phyloP scores from a whole-genome alignment of 1,140 invertebrate species.

The Calosoma granatense region DNA sequence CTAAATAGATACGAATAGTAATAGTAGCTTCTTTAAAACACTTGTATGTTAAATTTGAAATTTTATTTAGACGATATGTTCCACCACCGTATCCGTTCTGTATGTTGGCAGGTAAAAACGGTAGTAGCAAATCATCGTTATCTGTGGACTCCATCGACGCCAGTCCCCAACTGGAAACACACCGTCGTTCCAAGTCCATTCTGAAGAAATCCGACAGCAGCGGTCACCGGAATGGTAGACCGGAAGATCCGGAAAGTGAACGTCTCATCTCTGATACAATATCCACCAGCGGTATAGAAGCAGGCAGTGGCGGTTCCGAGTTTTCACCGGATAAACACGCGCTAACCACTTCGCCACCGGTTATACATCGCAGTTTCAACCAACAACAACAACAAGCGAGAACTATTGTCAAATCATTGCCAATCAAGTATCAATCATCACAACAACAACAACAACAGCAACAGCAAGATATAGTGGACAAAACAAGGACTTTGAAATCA shows the following conservation, averaged over 20 bases:
- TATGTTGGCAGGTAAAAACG: conserved; percentile 47
- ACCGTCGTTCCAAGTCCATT: conserved; percentile 62
- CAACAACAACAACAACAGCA: too few relatives aligned
- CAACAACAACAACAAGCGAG: too few relatives aligned
- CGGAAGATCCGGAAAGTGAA: conserved; percentile 62
- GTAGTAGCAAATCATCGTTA: conserved; percentile 55
- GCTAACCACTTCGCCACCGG: conserved; percentile 29
- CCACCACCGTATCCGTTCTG: too few relatives aligned
- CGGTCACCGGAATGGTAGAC: conserved; percentile 29
- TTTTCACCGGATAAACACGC: conserved; percentile 34
- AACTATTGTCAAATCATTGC: conserved; percentile 25
- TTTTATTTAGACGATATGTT: too few relatives aligned
- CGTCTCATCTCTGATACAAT: conserved; percentile 58
- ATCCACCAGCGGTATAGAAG: conserved; percentile 31
- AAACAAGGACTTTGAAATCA: conserved; percentile 21
- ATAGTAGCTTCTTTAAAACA: too few relatives aligned
- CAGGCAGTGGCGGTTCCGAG: conserved; percentile 23
- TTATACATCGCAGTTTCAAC: conserved; percentile 33
- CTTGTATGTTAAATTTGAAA: too few relatives aligned
- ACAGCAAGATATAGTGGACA: conserved; percentile 23
- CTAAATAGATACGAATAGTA: too few relatives aligned
- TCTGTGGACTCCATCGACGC: conserved; percentile 61
- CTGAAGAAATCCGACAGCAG: conserved; percentile 59
- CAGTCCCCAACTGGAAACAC: conserved; percentile 50
- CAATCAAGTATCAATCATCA: conserved; percentile 36